Conservation (phyloP, 92 coral and sea anemone genomes). For the Zoanthus solanderi region DNA sequence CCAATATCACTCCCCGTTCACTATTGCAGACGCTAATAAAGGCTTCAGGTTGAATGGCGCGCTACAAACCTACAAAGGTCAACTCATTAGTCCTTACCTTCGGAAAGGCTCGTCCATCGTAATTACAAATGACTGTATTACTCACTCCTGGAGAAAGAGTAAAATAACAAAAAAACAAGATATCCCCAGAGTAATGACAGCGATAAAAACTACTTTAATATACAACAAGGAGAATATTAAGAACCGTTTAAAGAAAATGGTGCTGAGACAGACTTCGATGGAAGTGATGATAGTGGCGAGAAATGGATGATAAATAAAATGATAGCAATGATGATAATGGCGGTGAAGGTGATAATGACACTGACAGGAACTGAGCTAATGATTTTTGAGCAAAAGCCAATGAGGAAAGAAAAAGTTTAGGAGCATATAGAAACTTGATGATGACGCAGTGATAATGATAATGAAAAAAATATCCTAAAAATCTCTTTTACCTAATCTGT, state of each 20-base stretch:
- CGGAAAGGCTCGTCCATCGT: conserved; percentile 97
- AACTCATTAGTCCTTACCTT: conserved; percentile 65
- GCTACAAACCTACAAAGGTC: neutral
- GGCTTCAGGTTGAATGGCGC: neutral
- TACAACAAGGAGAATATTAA: neutral
- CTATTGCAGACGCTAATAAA: too few relatives aligned
- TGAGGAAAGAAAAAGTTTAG: too few relatives aligned
- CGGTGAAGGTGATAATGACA: too few relatives aligned
- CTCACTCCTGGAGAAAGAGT: conserved; percentile 72
- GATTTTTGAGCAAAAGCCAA: too few relatives aligned
- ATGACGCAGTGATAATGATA: neutral
- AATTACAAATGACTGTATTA: conserved; percentile 87
- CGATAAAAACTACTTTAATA: neutral
- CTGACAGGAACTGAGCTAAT: too few relatives aligned
- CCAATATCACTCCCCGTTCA: too few relatives aligned
- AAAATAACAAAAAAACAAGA: neutral
- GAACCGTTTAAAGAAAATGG: too few relatives aligned
- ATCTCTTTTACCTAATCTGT: conserved; percentile 81
- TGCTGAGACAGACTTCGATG: neutral
- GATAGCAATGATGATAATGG: too few relatives aligned
- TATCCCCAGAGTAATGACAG: neutral
- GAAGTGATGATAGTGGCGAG: neutral
- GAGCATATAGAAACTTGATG: too few relatives aligned
- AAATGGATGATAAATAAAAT: too few relatives aligned
- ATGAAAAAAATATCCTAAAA: neutral